A percentile compares a stretch with the other conserved stretches of the same genome.
Conservation (phyloP, 2,113 vertebrate species). For the Ceyx melanurus region DNA sequence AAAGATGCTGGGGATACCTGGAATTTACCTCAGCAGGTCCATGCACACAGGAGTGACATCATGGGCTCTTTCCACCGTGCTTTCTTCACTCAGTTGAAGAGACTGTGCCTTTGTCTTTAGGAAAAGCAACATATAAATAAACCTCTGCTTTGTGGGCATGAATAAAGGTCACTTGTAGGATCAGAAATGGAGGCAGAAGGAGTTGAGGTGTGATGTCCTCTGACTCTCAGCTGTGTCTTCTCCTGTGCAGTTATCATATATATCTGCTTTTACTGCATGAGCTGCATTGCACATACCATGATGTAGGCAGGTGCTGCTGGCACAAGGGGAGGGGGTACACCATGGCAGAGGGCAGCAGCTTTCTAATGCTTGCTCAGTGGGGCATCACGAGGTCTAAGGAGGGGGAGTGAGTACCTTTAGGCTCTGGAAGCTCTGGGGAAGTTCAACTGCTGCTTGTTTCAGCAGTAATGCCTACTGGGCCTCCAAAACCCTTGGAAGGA, state of each 20-base stretch:
- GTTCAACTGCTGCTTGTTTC: background rate
- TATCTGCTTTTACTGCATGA: background rate
- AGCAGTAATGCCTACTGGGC: background rate
- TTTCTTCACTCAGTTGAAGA: background rate
- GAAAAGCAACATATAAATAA: background rate
- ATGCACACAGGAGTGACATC: background rate
- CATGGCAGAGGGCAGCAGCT: background rate
- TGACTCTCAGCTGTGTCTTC: background rate
- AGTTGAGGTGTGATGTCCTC: background rate
- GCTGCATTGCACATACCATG: accelerated
- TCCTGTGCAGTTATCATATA: background rate
- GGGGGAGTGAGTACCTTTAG: background rate
- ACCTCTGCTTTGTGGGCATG: background rate
- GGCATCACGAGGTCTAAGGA: background rate
- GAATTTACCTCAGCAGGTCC: background rate
- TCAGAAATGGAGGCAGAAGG: background rate
- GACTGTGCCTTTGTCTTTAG: background rate
- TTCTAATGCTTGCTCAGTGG: background rate
- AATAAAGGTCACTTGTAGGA: background rate
- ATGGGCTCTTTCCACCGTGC: background rate
- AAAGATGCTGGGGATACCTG: background rate
- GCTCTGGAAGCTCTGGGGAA: background rate
- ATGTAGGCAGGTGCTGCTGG: background rate
- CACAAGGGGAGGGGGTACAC: accelerated
- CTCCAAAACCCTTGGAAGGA: background rate